Conservation (phyloP, 1,140 invertebrate species). For the Chionoecetes opilio region DNA sequence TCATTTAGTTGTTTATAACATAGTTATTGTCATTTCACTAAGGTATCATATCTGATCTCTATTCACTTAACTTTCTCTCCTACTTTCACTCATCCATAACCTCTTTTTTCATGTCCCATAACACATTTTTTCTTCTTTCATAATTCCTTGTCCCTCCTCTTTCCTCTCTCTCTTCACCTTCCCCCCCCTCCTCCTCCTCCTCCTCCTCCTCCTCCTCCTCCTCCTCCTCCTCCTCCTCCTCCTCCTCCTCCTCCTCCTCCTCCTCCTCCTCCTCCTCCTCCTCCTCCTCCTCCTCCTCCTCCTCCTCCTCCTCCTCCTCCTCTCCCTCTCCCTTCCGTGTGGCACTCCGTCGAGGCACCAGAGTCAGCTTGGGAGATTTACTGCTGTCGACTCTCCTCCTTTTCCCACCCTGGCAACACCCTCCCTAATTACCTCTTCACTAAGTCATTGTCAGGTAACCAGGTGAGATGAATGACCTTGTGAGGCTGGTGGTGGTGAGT, state of each 20-base stretch:
- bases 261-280: neutral
- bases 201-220: neutral
- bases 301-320: neutral
- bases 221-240: neutral
- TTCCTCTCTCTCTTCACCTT: too few species aligned
- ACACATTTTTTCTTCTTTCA: neutral
- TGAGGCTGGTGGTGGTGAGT: neutral
- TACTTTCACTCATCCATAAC: too few species aligned
- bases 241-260: neutral
- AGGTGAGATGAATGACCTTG: slow-evolving; percentile 50
- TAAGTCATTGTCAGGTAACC: slow-evolving; percentile 59
- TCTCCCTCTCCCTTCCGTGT: neutral
- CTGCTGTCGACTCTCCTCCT: neutral
- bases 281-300: neutral
- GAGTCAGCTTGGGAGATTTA: slow-evolving; percentile 49
- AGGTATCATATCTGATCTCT: too few species aligned
- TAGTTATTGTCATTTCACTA: too few species aligned
- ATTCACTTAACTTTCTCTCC: too few species aligned
- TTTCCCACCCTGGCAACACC: slow-evolving; percentile 31
- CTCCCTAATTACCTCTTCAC: slow-evolving; percentile 51
- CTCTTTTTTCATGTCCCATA: neutral
- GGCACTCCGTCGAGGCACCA: neutral
- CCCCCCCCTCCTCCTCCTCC: neutral
- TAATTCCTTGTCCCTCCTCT: neutral
- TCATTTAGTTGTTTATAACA: too few species aligned